Conservation (phyloP, 2,888 invertebrate species). For the Acrobasis suavella region DNA sequence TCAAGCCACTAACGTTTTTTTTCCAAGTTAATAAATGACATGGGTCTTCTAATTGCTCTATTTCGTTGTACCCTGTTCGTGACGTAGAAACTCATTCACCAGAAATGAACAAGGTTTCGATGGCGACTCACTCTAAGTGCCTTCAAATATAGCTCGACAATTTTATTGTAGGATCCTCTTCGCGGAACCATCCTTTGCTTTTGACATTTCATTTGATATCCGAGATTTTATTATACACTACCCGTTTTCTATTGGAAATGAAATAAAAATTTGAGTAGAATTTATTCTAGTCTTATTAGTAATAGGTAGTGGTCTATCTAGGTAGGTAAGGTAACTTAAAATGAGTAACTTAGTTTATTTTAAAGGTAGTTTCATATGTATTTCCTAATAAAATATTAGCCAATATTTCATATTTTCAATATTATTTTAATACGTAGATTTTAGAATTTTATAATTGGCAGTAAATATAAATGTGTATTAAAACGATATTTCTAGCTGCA, state of each 20-base stretch:
- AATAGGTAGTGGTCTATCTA: background rate
- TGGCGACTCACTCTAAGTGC: slow-evolving; percentile 46
- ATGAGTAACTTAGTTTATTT: background rate
- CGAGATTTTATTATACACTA: slow-evolving; percentile 19
- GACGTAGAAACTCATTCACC: slow-evolving; percentile 49
- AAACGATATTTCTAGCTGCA: too few species aligned
- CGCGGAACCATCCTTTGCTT: slow-evolving; percentile 35
- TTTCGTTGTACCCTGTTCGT: slow-evolving; percentile 39
- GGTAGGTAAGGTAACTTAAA: background rate
- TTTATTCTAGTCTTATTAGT: too few species aligned
- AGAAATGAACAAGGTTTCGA: slow-evolving; percentile 53
- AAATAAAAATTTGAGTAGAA: background rate
- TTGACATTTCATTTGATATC: slow-evolving; percentile 32
- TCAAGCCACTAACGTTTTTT: background rate
- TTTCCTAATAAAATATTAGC: background rate
- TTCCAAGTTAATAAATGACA: slow-evolving; percentile 16
- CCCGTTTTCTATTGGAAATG: background rate
- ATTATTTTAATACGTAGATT: too few species aligned
- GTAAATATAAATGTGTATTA: too few species aligned
- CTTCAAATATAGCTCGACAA: slow-evolving; percentile 40
- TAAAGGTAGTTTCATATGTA: background rate
- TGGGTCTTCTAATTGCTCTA: slow-evolving; percentile 41
- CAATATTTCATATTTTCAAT: too few species aligned
- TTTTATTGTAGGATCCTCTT: slow-evolving; percentile 36
- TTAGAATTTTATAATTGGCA: too few species aligned